Base-by-base conservation (phyloP, 1,140 invertebrate species). In the Tetramorium alpestre region DNA sequence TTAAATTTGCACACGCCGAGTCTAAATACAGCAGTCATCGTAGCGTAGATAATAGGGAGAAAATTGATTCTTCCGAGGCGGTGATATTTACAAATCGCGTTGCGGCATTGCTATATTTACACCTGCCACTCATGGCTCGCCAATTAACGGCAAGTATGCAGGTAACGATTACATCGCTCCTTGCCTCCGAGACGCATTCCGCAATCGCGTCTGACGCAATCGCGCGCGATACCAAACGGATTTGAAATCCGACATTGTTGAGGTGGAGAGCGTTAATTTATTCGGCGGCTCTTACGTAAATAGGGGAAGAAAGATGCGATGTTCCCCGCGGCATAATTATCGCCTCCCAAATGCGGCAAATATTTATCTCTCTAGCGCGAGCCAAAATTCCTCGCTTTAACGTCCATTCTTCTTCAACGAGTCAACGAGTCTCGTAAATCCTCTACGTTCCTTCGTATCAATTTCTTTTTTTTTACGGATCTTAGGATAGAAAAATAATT, bases 41-140 rank as follows among this genome's bases (percentile, higher is more conserved):
- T 5, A 44, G 22, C 38, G 28, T 38, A 60, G 54, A 84, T 84
- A 73, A 84, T 62, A 49, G 54, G 69, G 69, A 47, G 54, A 84
- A 73, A 75, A 84, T 84, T 73, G 69, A 84, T 73, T 60, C 80
- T 73, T 51, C 41, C 80, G 54, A 60, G 67, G 18, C 41, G 67
- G 51, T 7, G 69, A 73, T 84, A 84, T 84, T 84, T 75, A 75
- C 69, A 73, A 73, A 41, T 33, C 67, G 67, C 16, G 49, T 75
- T 73, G 80, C 80, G 69, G 80, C 69, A 84, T 75, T 84, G 69
- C 69, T 84, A 84, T 84, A 84, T 84, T 84, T 84, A 84, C 80
- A 75, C 41, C 80, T 82, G 80, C 67, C 80, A 47, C 80, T 84
- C 69, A 75, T 18, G 54, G 41, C 11, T 33, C 22, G 47, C 58